These are phyloP conservation scores for Tetrao urogallus DNA, from an alignment of 2,113 vertebrate genomes.

Conservation along the genomic window DNA sequence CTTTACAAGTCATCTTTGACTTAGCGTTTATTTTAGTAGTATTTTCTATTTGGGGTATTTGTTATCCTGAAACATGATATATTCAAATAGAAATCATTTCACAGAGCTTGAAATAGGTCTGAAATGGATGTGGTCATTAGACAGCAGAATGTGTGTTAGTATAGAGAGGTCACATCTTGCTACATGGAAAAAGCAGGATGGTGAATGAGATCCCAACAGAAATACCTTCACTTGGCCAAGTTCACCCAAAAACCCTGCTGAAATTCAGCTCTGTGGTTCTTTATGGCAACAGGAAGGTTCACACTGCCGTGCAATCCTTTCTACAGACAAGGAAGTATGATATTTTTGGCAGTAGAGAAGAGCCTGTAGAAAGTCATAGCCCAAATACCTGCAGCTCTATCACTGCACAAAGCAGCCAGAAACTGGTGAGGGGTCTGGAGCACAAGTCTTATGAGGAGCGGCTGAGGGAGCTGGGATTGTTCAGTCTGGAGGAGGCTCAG, in stretches of 20 bases:
- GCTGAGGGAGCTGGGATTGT: too few relatives aligned
- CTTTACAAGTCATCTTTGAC: not conserved
- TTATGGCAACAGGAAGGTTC: not conserved
- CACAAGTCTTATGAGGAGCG: too few relatives aligned
- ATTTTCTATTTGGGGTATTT: not conserved
- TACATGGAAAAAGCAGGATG: not conserved
- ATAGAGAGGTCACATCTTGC: not conserved
- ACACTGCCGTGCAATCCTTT: not conserved
- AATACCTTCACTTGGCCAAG: not conserved
- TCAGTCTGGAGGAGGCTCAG: too few relatives aligned
- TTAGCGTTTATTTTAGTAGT: not conserved
- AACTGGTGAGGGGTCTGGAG: too few relatives aligned
- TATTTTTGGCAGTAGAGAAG: not conserved
- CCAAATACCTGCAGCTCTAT: not conserved
- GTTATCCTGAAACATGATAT: not conserved
- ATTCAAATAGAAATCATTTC: not conserved
- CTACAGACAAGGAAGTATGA: not conserved
- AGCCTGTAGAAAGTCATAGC: not conserved
- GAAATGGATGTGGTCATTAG: not conserved
- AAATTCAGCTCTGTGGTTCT: not conserved
- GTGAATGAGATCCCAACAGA: not conserved
- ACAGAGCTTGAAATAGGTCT: not conserved
- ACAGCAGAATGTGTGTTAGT: not conserved
- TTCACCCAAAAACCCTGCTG: not conserved
- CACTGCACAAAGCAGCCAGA: not conserved